Percentiles rank a stretch among this genome's conserved stretches.
Evolutionary conservation across 2,888 invertebrate genomes (phyloP).

Genomic region (Oligia latruncula): DNA sequence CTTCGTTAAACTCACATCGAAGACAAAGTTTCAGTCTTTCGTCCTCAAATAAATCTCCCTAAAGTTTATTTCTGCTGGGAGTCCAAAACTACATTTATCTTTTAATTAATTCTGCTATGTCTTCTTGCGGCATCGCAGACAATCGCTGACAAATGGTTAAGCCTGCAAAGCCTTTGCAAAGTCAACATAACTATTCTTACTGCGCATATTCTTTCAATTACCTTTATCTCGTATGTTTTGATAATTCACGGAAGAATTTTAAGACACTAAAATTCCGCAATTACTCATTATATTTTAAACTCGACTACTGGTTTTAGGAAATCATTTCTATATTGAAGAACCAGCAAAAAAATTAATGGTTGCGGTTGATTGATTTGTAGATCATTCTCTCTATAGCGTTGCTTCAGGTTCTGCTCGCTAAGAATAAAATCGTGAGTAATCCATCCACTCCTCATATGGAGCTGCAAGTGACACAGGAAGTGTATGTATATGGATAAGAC

Average conservation of each 20-base stretch:
- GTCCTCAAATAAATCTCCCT: conserved; percentile 1
- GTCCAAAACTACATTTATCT: conserved; percentile 42
- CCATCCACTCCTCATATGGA: conserved; percentile 47
- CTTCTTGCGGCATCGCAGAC: conserved; percentile 38
- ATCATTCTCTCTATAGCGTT: conserved; percentile 9
- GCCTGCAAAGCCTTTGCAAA: conserved; percentile 40
- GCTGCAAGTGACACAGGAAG: conserved; percentile 61
- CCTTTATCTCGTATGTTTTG: conserved; percentile 19
- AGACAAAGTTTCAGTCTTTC: background rate
- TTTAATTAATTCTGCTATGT: conserved; percentile 40
- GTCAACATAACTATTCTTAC: conserved; percentile 14
- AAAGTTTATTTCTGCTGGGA: conserved; percentile 4
- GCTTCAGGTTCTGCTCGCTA: conserved; percentile 26
- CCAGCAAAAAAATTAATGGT: background rate
- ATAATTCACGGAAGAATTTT: conserved; percentile 1
- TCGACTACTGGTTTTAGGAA: background rate
- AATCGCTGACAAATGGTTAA: conserved; percentile 34
- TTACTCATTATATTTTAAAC: background rate
- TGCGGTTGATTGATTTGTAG: conserved; percentile 26
- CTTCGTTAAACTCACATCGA: background rate
- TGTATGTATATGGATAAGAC: conserved; percentile 51
- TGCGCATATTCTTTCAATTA: conserved; percentile 27
- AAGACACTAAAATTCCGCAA: background rate
- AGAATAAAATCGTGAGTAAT: conserved; percentile 57
- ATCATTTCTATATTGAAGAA: background rate